Percentiles rank a stretch among this genome's conserved stretches.
Conservation (phyloP, 92 coral and sea anemone species). For the Galaxea fascicularis region DNA sequence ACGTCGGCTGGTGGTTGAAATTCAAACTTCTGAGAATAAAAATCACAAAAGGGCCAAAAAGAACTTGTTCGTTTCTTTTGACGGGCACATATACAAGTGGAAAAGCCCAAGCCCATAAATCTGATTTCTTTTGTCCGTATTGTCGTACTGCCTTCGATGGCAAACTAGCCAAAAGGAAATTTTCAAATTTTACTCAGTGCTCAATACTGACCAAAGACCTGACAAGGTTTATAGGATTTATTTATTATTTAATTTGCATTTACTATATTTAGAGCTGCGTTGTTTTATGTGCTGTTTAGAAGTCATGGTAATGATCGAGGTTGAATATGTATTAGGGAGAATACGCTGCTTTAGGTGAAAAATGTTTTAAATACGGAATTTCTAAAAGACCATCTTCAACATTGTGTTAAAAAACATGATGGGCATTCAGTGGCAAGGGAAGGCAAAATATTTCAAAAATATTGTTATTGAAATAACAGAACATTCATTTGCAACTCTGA, state of each 20-base stretch:
- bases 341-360: too few relatives aligned
- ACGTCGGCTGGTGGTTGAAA: too few relatives aligned
- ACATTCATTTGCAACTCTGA: slow-evolving; percentile 9
- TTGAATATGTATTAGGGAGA: background rate
- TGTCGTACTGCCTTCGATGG: too few relatives aligned
- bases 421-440: background rate
- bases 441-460: background rate
- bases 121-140: too few relatives aligned
- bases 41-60: too few relatives aligned
- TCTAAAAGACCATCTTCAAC: background rate
- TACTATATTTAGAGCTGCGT: background rate
- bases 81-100: too few relatives aligned
- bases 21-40: too few relatives aligned
- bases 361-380: background rate
- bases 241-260: background rate
- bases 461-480: background rate
- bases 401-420: background rate
- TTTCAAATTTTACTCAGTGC: background rate
- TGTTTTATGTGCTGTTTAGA: background rate
- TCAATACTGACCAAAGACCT: background rate
- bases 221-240: background rate
- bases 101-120: too few relatives aligned
- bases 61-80: too few relatives aligned
- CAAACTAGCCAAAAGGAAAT: too few relatives aligned
- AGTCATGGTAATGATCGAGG: background rate